These are phyloP conservation scores for Cheilosia impressa DNA, from an alignment of 2,888 invertebrate species.

Conservation along the genomic window DNA sequence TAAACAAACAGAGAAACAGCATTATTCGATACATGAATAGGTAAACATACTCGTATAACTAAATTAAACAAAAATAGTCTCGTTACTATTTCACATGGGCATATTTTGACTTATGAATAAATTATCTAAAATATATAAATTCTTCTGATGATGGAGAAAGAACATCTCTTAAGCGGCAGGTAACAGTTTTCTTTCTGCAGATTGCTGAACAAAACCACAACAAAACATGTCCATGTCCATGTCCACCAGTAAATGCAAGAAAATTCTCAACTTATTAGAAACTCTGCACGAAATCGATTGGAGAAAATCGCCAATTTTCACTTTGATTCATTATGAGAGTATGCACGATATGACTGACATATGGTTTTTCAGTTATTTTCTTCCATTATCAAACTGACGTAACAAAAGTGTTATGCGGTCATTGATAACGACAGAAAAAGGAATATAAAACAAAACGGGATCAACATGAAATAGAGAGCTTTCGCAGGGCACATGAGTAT, in stretches of 20 bases:
- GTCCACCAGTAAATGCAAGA: background rate
- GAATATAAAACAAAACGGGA: constrained; percentile 5
- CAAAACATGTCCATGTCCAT: no score
- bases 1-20: constrained; percentile 53
- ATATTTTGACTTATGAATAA: constrained; percentile 53
- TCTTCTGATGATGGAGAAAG: constrained; percentile 46
- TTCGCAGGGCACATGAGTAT: constrained; percentile 36
- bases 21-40: constrained; percentile 41
- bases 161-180: constrained; percentile 62
- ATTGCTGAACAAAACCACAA: constrained; percentile 16
- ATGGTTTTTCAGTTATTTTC: constrained; percentile 28
- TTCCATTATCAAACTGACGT: constrained; percentile 76
- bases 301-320: constrained; percentile 53
- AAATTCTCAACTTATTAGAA: background rate
- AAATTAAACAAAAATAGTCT: constrained; percentile 50
- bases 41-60: constrained; percentile 51
- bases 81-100: constrained; percentile 15
- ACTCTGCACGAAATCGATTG: constrained; percentile 53
- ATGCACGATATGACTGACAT: constrained; percentile 6
- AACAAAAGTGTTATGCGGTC: constrained; percentile 77
- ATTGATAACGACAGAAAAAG: constrained; percentile 67
- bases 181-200: constrained; percentile 39
- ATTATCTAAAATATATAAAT: constrained; percentile 69
- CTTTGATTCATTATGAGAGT: constrained; percentile 50
- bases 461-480: constrained; percentile 12